phyloP scores from a whole-genome alignment of 2,113 vertebrate species.

The Lanius ludovicianus region DNA sequence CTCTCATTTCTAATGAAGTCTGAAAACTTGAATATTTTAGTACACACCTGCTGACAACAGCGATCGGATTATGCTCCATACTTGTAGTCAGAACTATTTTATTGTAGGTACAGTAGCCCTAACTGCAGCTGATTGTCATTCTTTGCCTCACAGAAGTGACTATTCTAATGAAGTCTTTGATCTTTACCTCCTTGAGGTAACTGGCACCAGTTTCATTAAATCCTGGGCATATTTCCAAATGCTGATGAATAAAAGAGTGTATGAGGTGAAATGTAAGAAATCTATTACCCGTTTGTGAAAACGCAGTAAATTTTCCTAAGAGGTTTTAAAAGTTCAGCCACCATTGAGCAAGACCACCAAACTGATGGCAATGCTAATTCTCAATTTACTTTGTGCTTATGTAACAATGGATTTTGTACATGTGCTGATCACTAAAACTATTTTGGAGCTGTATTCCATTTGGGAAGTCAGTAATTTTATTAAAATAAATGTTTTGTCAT shows the following conservation, averaged over 20 bases:
- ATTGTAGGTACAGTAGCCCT: neutral
- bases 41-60: neutral
- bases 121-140: neutral
- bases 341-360: neutral
- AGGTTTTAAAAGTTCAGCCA: neutral
- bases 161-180: slow-evolving; percentile 15
- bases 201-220: neutral
- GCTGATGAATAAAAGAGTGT: neutral
- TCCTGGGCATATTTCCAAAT: neutral
- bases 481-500: neutral
- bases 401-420: neutral
- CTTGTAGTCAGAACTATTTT: neutral
- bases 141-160: neutral
- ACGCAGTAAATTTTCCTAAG: slow-evolving; percentile 24
- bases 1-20: neutral
- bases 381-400: neutral
- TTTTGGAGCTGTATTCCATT: neutral
- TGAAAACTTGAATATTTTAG: neutral
- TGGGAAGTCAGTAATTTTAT: neutral
- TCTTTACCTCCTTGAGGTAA: slow-evolving; percentile 16
- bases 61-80: neutral
- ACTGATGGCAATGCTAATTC: neutral
- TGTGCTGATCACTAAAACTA: neutral
- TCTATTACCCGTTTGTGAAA: neutral
- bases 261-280: neutral